Evolutionary conservation across 2,113 vertebrate species (phyloP), one percentile per base, ranked within the genome.

Genomic region (Percina caprodes): DNA sequence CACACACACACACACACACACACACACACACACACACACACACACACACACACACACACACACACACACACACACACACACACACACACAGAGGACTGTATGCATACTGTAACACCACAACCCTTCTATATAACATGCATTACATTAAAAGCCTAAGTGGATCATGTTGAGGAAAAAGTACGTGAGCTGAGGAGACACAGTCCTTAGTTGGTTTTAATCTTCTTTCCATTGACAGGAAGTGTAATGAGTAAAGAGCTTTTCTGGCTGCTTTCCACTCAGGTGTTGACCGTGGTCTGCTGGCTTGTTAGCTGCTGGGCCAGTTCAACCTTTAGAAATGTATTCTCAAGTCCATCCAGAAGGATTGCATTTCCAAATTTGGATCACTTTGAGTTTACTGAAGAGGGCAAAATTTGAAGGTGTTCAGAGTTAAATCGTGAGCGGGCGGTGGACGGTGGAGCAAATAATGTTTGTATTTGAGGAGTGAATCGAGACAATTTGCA

Each of bases 191-290:
- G 75, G 76, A 85, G 90, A 91, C 68, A 75, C 33, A 46, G 74
- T 90, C 83, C 82, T 92, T 72, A 86, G 86, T 71, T 67, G 21
- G 73, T 85, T 83, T 90, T 93, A 92, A 94, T 94, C 91, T 91
- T 80, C 91, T 93, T 92, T 84, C 83, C 89, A 94, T 93, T 60
- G 90, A 92, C 90, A 92, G 87, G 33, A 77, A 77, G 52, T 68
- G 82, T 93, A 94, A 95, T 93, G 91, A 94, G 91, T 78, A 90
- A 89, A 93, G 82, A 95, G 92, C 79, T 92, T 94, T 94, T 92
- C 90, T 94, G 94, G 92, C 91, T 71, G 63, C 69, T 66, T 42
- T 94, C 92, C 95, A 93, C 78, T 72, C 77, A 90, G 88, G 84
- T 90, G 89, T 85, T 89, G 81, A 92, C 88, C 72, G 26, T 54